A percentile compares a stretch with the other conserved stretches of the same genome.
phyloP scores from a whole-genome alignment of 2,113 vertebrate genomes.

The Microtus oregoni region DNA sequence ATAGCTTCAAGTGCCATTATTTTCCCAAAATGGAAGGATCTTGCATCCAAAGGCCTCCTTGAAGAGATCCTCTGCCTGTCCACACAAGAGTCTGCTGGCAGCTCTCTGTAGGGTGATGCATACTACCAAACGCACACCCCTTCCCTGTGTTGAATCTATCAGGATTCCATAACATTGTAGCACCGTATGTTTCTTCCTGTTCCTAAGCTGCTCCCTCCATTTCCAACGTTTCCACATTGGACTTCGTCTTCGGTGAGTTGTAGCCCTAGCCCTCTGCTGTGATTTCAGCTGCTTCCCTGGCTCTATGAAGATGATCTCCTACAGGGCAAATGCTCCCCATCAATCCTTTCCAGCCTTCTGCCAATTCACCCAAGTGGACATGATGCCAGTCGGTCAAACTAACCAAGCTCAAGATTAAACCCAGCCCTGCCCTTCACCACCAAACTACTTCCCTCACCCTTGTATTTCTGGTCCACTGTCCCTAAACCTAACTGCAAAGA shows the following conservation, averaged over 20 bases:
- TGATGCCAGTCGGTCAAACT: background rate
- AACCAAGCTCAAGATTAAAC: background rate
- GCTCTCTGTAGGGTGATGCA: background rate
- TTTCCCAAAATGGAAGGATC: background rate
- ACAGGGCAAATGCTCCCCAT: background rate
- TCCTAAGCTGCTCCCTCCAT: background rate
- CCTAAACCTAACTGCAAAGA: background rate
- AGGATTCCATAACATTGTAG: background rate
- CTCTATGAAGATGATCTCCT: background rate
- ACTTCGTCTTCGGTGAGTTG: background rate
- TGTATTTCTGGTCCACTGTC: background rate
- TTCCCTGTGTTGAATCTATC: background rate
- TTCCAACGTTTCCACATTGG: background rate
- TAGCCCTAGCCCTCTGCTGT: background rate
- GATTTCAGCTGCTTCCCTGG: background rate
- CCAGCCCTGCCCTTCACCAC: background rate
- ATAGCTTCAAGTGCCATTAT: background rate
- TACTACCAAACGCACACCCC: background rate
- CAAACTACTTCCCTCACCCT: background rate
- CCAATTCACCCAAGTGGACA: background rate
- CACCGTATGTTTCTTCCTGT: background rate
- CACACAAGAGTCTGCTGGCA: background rate
- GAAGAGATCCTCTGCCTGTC: background rate
- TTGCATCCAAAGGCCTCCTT: background rate
- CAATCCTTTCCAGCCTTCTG: background rate